A percentile compares a stretch with the other conserved stretches of the same genome.
Conservation (phyloP, 2,888 invertebrate genomes). For the Melanostoma mellinum region DNA sequence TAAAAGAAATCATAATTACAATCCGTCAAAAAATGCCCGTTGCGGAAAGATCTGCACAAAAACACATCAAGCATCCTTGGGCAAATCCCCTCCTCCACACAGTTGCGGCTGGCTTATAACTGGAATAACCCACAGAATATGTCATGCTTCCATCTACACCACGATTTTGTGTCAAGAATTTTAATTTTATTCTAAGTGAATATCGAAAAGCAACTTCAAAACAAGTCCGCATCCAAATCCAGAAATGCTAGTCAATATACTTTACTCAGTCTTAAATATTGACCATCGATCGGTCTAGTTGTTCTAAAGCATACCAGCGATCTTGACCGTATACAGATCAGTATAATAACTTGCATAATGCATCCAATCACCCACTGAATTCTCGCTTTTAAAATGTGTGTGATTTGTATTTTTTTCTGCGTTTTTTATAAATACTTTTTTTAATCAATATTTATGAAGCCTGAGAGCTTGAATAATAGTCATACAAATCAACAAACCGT, state of each 20-base stretch:
- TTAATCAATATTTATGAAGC: conserved; percentile 64
- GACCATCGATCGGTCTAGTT: background rate
- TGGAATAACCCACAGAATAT: too few relatives aligned
- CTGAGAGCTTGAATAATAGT: conserved; percentile 35
- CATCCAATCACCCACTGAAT: conserved; percentile 54
- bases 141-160: too few relatives aligned
- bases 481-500: conserved; percentile 48
- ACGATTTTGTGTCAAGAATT: conserved; percentile 47
- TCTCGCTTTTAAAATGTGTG: conserved; percentile 15
- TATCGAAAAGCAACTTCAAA: conserved; percentile 53
- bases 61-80: too few relatives aligned
- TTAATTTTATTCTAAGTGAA: conserved; percentile 33
- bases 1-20: too few relatives aligned
- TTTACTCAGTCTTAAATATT: background rate
- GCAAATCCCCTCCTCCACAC: too few relatives aligned
- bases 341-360: conserved; percentile 43
- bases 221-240: conserved; percentile 59
- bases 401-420: too few relatives aligned
- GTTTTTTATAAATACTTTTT: conserved; percentile 7
- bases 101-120: too few relatives aligned
- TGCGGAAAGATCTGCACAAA: too few relatives aligned
- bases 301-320: conserved; percentile 3
- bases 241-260: conserved; percentile 48
- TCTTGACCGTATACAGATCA: conserved; percentile 51
- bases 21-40: too few relatives aligned